Percentiles rank a stretch among this genome's conserved stretches.
phyloP scores from a whole-genome alignment of 2,888 invertebrate species.

The Lypha dubia region DNA sequence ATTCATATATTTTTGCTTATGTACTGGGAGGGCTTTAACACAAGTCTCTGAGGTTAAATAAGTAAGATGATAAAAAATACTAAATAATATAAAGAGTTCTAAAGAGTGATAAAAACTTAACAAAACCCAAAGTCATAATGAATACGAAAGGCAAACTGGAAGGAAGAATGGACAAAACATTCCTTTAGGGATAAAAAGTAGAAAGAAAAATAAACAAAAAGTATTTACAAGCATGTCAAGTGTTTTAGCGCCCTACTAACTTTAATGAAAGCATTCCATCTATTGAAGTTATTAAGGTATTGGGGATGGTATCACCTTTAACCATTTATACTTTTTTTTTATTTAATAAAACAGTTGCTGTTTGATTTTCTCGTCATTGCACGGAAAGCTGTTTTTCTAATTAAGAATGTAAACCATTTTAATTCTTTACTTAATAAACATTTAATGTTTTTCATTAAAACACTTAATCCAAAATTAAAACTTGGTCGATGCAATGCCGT shows the following conservation, averaged over 20 bases:
- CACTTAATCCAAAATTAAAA: too few species aligned
- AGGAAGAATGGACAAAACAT: conserved; percentile 61
- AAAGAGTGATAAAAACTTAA: conserved; percentile 40
- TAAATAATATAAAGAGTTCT: conserved; percentile 44
- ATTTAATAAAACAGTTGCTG: too few species aligned
- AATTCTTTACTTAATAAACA: too few species aligned
- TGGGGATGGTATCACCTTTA: conserved; percentile 45
- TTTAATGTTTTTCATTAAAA: too few species aligned
- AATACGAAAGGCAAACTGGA: neutral
- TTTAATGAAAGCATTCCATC: conserved; percentile 67
- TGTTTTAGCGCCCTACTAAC: conserved; percentile 66
- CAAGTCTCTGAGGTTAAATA: conserved; percentile 70
- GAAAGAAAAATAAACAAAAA: conserved; percentile 45
- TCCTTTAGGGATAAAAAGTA: conserved; percentile 51
- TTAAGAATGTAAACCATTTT: too few species aligned
- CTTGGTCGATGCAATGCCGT: too few species aligned
- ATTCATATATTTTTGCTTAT: conserved; percentile 44
- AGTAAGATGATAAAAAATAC: conserved; percentile 62
- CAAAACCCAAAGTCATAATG: conserved; percentile 31
- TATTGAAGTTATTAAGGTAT: conserved; percentile 27
- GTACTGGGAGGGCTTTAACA: conserved; percentile 46
- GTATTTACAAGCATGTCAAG: conserved; percentile 68
- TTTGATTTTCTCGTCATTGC: too few species aligned
- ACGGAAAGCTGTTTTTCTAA: too few species aligned
- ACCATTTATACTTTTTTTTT: too few species aligned